phyloP scores from a whole-genome alignment of 2,113 vertebrate species.

The Nansenia antarctica region DNA sequence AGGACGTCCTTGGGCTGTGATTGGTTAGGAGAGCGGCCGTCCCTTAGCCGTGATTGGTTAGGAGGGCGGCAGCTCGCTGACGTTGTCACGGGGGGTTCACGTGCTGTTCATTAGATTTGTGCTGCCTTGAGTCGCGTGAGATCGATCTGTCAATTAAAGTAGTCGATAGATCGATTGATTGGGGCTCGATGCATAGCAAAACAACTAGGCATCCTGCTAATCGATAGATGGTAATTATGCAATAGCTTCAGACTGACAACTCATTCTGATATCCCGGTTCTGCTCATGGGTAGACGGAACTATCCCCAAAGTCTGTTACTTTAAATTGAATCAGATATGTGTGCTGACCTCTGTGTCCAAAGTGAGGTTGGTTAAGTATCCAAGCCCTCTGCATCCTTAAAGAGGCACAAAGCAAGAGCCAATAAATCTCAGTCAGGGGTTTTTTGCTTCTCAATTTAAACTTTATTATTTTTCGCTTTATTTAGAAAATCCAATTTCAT shows the following conservation, averaged over 20 bases:
- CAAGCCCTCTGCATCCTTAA: neutral
- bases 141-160: too few relatives aligned
- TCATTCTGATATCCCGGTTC: too few relatives aligned
- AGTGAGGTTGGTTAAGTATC: neutral
- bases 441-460: neutral
- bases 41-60: neutral
- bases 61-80: neutral
- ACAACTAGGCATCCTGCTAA: too few relatives aligned
- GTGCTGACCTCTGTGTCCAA: too few relatives aligned
- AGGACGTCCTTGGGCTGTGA: neutral
- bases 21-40: neutral
- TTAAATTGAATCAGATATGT: neutral
- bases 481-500: neutral
- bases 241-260: too few relatives aligned
- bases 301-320: neutral
- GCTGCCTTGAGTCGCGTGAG: too few relatives aligned
- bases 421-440: too few relatives aligned
- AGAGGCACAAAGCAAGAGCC: neutral
- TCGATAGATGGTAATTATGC: too few relatives aligned
- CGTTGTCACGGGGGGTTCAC: neutral
- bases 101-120: too few relatives aligned
- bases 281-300: too few relatives aligned
- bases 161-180: too few relatives aligned
- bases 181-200: too few relatives aligned
- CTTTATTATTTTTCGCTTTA: neutral